Base-by-base conservation (phyloP, 1,140 invertebrate species). In the Panagrolaimus sp. region DNA sequence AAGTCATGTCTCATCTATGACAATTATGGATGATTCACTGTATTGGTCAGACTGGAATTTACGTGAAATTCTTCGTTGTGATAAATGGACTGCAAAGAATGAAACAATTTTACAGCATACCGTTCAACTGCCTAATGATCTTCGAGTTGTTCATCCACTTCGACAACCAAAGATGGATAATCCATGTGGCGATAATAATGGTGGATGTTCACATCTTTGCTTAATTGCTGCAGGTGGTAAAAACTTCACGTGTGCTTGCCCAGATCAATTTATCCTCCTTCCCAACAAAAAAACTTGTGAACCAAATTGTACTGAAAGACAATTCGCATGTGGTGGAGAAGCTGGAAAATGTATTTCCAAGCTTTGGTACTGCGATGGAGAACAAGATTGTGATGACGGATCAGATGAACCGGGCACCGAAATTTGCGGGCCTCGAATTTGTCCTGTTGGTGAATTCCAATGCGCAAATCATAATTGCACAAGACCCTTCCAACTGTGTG, bases 41-140 rank as follows among this genome's bases (percentile, higher is more conserved):
- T 98, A 91, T 84, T 98, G 94, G 93, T 95, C 93, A 4, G 96
- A 98, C 81, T 97, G 95, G 94, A 97, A 96, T 81, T 83, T 94
- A 20, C 94, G 95, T 68, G 84, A 85, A 44, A 78, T 86, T 13
- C 63, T 89, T 61, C 88, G 88, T 69, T 91, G 91, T 0, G 90
- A 93, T 68, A 96, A 95, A 83, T 93, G 91, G 80, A 91, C 89
- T 7, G 92, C 91, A 46, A 83, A 79, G 63, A 88, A 92, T 74
- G 84, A 91, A 5, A 87, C 87, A n/a, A 85, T 91, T 1, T 80
- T 96, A 0, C 84, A 92, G 66, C 95, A 95, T 76, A 95, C 92
- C 0, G 93, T 93, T 0, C 93, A 96, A 84, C 87, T 93, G 27
- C 93, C 93, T 0, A 96, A 96, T 79, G 93, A 96, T 77, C 88